Evolutionary conservation across 2,888 invertebrate species (phyloP), one percentile per base, ranked within the genome.

Genomic region (Arge pagana): DNA sequence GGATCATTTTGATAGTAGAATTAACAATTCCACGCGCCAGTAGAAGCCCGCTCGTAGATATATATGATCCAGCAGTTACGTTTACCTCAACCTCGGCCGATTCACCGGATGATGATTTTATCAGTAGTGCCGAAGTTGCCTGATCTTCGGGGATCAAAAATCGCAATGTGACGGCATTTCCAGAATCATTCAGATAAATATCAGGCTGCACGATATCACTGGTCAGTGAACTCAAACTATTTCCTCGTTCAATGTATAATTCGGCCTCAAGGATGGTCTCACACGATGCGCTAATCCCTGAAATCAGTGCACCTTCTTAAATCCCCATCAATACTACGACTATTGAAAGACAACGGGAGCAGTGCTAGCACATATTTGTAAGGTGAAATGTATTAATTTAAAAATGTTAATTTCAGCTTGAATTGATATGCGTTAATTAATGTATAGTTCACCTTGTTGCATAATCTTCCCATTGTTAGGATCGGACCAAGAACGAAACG

Each of bases 401-500:
- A 52, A 40, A 53, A 42, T 37, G 31, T n/a, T n/a, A n/a, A n/a
- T n/a, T n/a, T n/a, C n/a, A n/a, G n/a, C n/a, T n/a, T n/a, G n/a
- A n/a, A n/a, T n/a, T n/a, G n/a, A n/a, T n/a, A n/a, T n/a, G n/a
- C n/a, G n/a, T n/a, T n/a, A n/a, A n/a, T n/a, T n/a, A n/a, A n/a
- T n/a, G n/a, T n/a, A n/a, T n/a, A n/a, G n/a, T 71, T 66, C 76
- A 88, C 90, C 90, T 82, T 89, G 84, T 65, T 90, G 90, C 60
- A 84, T 84, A 57, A 90, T 89, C 56, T 85, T 83, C 64, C 85
- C 85, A 30, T 79, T 77, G 57, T 85, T 83, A 2, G 90, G 90
- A 79, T 90, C 87, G 40, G 84, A 82, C 85, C 89, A 90, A 50
- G 87, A 84, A 55, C 89, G 81, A 73, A 90, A 93, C 5, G 88